These are phyloP conservation scores for Harpegnathos saltator DNA, from an alignment of 1,140 invertebrate genomes.

Conservation along the genomic window DNA sequence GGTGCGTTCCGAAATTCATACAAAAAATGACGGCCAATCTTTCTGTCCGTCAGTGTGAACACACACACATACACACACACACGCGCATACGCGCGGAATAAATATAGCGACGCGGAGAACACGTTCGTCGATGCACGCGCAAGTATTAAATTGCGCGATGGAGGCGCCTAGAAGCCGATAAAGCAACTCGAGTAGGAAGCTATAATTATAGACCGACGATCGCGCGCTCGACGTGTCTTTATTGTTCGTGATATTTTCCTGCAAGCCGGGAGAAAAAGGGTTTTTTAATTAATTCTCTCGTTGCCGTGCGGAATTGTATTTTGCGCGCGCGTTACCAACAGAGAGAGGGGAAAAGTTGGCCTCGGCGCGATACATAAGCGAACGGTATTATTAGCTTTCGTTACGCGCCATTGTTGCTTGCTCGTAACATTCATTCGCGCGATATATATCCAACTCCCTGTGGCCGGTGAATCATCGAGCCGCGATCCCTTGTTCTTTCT, in stretches of 20 bases:
- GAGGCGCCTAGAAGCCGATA: conserved; percentile 16
- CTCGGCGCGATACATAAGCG: conserved; percentile 9
- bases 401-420: conserved; percentile 23
- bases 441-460: conserved; percentile 32
- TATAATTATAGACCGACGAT: conserved; percentile 31
- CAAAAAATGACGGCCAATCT: no score
- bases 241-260: background rate
- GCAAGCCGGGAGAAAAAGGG: background rate
- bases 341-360: conserved; percentile 14
- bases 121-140: conserved; percentile 23
- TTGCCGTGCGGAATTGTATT: conserved; percentile 1
- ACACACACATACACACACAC: no score
- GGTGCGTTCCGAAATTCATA: no score
- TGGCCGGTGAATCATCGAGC: background rate
- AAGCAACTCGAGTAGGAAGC: conserved; percentile 42
- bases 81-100: background rate
- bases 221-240: background rate
- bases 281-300: background rate
- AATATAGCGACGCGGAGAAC: conserved; percentile 16
- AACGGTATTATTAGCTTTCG: conserved; percentile 40
- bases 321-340: background rate
- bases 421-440: background rate
- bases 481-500: conserved; percentile 3
- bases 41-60: no score
- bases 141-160: conserved; percentile 35